Percentiles rank a stretch among this genome's conserved stretches.
These are phyloP conservation scores for Euwallacea similis DNA, from an alignment of 1,140 invertebrate species.

Conservation along the genomic window DNA sequence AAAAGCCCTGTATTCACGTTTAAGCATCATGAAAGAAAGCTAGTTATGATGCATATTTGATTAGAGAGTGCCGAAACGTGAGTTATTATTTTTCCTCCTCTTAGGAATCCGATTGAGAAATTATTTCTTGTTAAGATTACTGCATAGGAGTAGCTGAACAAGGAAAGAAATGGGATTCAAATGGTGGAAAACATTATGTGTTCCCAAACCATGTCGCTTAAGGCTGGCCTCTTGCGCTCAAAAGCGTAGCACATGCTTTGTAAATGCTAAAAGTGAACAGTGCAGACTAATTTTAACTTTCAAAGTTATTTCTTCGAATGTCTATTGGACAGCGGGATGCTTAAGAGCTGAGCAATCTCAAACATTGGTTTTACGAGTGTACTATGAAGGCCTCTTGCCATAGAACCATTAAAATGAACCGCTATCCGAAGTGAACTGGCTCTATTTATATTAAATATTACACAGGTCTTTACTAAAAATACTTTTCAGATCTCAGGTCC, in stretches of 20 bases:
- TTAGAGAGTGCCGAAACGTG: constrained; percentile 23
- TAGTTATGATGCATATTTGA: constrained; percentile 26
- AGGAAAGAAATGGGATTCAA: no score
- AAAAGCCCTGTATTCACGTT: constrained; percentile 17
- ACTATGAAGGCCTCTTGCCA: no score
- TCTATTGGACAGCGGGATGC: no score
- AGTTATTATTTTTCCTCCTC: constrained; percentile 4
- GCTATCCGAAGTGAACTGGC: neutral
- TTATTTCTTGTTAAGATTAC: no score
- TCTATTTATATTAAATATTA: constrained; percentile 6
- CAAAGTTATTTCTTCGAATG: neutral
- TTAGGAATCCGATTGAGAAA: no score
- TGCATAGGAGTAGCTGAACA: no score
- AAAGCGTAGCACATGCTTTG: constrained; percentile 23
- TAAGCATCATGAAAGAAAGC: constrained; percentile 14
- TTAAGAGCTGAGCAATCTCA: no score
- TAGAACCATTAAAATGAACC: no score
- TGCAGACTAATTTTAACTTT: constrained; percentile 16
- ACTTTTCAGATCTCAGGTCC: neutral
- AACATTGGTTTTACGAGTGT: no score
- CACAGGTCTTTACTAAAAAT: neutral
- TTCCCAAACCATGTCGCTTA: no score
- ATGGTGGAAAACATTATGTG: no score
- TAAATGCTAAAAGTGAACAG: constrained; percentile 20
- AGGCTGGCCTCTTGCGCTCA: neutral